Base-by-base conservation (phyloP, 2,888 invertebrate species). In the Volucella bombylans region DNA sequence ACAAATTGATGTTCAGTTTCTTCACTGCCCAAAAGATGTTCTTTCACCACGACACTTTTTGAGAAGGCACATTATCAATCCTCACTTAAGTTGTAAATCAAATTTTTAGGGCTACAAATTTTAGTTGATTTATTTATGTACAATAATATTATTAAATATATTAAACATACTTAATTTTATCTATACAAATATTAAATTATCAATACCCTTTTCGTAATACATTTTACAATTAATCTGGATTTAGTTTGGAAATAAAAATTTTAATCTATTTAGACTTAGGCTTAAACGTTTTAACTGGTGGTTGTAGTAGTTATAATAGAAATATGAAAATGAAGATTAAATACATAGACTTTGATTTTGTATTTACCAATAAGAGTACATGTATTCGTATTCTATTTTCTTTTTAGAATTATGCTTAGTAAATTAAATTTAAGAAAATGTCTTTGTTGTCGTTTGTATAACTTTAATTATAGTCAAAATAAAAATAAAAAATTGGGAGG, bases 121-220 rank as follows among this genome's bases (percentile, higher is more conserved):
- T 68, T 59, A 31, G 31, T 31, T 41, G 57, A 45, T 77, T 65
- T 23, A 47, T 86, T 86, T 86, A 82, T 86, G 78, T 81, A 81
- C 82, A 82, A 82, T 88, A 88, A 87, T 88, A 83, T 77, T 80
- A 59, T 76, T 62, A 78, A 88, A 86, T 83, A 80, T 76, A 83
- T 76, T 62, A 73, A 59, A 49, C 57, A 82, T 86, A 77, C 72
- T 83, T 87, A 76, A 74, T 67, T 67, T 72, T 72, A 41, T 81
- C 80, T 85, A 72, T 85, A 85, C 85, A 85, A 85, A 85, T 85
- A 85, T 81, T 81, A 69, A 69, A 65, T 72, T 82, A 52, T 62
- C 52, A 10, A 47, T 45, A 39, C 47, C 18, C 50, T 12, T 59
- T 59, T 59, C 54, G 67, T 23, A 39, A 71, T 47, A 61, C 45